A percentile compares a stretch with the other conserved stretches of the same genome.
Conservation (phyloP, 2,797 vertebrate genomes). For the Neoniphon sammara region DNA sequence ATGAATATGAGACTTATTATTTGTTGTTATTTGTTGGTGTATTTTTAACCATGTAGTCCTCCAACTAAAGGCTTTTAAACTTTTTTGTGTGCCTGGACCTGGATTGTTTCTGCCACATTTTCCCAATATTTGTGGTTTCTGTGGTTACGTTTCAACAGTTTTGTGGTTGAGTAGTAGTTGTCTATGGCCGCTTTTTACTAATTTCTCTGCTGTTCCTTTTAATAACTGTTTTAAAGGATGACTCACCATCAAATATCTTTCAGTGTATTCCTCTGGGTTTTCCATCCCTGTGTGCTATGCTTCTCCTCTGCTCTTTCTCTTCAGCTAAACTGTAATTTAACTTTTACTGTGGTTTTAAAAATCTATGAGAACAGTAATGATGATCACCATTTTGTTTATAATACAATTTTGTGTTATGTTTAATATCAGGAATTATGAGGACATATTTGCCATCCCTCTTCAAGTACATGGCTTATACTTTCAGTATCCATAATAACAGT, state of each 20-base stretch:
- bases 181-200: background rate
- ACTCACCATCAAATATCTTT: background rate
- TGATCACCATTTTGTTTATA: background rate
- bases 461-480: background rate
- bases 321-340: background rate
- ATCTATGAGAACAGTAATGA: background rate
- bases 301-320: background rate
- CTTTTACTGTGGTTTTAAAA: background rate
- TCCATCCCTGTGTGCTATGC: no score
- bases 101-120: no score
- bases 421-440: background rate
- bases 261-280: background rate
- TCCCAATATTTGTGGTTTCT: no score
- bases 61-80: no score
- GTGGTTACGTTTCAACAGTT: no score
- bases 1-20: no score
- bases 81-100: no score
- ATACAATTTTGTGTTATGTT: background rate
- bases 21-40: no score
- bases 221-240: background rate
- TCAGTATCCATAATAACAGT: slow-evolving; percentile 1
- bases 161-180: background rate
- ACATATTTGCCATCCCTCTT: background rate
- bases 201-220: background rate
- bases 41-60: no score